Conservation (phyloP, 2,797 vertebrate species). For the Karalla daura region DNA sequence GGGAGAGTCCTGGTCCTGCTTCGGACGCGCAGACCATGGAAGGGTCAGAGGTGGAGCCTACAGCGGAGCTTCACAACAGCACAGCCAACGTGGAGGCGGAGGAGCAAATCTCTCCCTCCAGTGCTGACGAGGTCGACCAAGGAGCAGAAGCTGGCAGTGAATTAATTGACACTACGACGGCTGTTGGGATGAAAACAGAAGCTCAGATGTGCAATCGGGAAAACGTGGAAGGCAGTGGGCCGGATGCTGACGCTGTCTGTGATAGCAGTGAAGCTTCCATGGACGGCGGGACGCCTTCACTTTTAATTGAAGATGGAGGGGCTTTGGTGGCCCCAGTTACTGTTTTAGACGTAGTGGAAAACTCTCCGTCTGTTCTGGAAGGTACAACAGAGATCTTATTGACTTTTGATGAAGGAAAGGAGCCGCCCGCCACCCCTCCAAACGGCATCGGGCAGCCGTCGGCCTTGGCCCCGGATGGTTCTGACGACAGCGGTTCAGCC, state of each 20-base stretch:
- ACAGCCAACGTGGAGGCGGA: conserved; percentile 33
- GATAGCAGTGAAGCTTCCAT: conserved; percentile 48
- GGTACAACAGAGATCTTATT: conserved; percentile 49
- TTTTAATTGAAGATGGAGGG: conserved; percentile 43
- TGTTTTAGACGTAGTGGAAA: conserved; percentile 50
- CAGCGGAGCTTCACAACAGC: conserved; percentile 27
- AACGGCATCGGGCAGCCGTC: conserved; percentile 38
- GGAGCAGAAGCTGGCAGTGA: conserved; percentile 42
- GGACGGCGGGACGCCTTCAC: conserved; percentile 34
- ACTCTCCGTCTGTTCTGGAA: conserved; percentile 55
- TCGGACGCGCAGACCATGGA: conserved; percentile 55
- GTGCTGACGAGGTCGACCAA: conserved; percentile 49
- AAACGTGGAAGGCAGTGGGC: conserved; percentile 20
- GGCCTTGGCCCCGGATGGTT: conserved; percentile 36
- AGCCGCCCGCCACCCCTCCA: conserved; percentile 9
- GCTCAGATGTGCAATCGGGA: conserved; percentile 31
- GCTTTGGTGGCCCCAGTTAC: conserved; percentile 19
- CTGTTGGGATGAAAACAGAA: conserved; percentile 26
- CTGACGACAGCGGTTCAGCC: conserved; percentile 23
- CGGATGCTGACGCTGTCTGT: conserved; percentile 39
- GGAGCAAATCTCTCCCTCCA: conserved; percentile 40
- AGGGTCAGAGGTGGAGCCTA: conserved; percentile 52
- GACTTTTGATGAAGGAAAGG: conserved; percentile 52
- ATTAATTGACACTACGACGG: conserved; percentile 24
- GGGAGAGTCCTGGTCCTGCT: conserved; percentile 58